Conservation (phyloP, 2,888 invertebrate genomes). For the Drosophila formosana region DNA sequence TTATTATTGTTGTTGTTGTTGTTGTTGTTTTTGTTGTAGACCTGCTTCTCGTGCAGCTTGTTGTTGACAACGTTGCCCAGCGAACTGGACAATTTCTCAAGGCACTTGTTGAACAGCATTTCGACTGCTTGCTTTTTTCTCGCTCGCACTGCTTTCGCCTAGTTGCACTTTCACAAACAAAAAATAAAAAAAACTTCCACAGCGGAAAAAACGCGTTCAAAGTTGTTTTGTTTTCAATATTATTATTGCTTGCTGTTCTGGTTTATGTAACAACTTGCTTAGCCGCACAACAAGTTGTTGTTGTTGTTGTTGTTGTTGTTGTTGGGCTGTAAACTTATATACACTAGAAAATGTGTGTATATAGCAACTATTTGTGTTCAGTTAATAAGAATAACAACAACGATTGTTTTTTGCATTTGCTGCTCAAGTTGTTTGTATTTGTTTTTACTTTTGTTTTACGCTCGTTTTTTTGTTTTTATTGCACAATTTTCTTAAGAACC, state of each 20-base stretch:
- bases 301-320: slow-evolving; percentile 26
- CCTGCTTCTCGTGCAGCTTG: slow-evolving; percentile 73
- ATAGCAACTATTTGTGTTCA: slow-evolving; percentile 20
- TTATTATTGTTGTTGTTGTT: slow-evolving; percentile 40
- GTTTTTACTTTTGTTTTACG: not conserved
- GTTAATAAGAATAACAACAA: slow-evolving; percentile 39
- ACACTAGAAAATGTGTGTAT: not conserved
- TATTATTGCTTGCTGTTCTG: slow-evolving; percentile 21
- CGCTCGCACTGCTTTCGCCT: slow-evolving; percentile 6
- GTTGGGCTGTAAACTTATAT: slow-evolving; percentile 4
- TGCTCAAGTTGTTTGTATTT: slow-evolving; percentile 11
- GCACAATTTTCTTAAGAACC: slow-evolving; percentile 74
- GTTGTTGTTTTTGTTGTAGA: slow-evolving; percentile 61
- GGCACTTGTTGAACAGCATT: slow-evolving; percentile 84
- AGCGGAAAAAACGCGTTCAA: slow-evolving; percentile 36
- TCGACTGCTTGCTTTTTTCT: slow-evolving; percentile 35
- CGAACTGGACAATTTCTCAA: slow-evolving; percentile 83
- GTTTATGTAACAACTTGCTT: slow-evolving; percentile 56
- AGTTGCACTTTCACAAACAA: slow-evolving; percentile 11
- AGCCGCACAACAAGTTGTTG: slow-evolving; percentile 16
- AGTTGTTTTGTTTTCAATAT: not conserved
- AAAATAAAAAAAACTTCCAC: slow-evolving; percentile 19
- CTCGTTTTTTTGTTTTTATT: slow-evolving; percentile 58
- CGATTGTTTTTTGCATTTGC: slow-evolving; percentile 36
- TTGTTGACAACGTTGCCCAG: slow-evolving; percentile 74